Base-by-base conservation (phyloP, 2,113 vertebrate genomes). In the Embiotoca jacksoni region DNA sequence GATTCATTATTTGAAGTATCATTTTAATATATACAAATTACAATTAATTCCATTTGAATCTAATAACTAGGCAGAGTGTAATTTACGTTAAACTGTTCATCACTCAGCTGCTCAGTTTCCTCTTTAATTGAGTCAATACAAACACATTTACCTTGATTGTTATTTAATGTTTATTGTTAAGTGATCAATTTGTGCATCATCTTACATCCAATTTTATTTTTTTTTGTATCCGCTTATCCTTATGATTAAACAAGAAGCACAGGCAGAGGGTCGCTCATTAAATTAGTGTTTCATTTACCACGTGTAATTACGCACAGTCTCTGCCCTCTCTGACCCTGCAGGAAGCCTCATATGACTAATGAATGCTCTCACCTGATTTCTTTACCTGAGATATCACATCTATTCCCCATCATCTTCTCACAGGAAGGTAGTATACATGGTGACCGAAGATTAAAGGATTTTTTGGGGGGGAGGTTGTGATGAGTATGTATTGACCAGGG, bases 241-340 rank as follows among this genome's bases (percentile, higher is more conserved):
- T 78, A 68, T 70, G 66, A 88, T 89, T 90, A 84, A 92, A 83
- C 75, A 77, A 84, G 65, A 79, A 67, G 73, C 72, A 78, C 72
- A 84, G 82, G 85, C 82, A 78, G 74, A 57, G 55, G 57, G 73
- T 89, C 16, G 66, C 74, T 87, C 58, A 81, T 92, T 92, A 82
- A 91, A 92, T 93, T 90, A 87, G 84, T 54, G 23, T 88, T 89
- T 89, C 61, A 88, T 91, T 89, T 70, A 82, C 67, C 64, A 87
- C 79, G 79, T 87, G 83, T 90, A 92, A 92, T 92, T 89, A 89
- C 71, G 78, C 79, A 57, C 82, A 83, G 71, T 86, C 74, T 74
- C 56, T 84, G 82, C 76, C 84, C 83, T 84, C 50, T 88, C 55
- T 87, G 91, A 84, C 86, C 89, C 81, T n/a, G 54, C 80, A 78